Evolutionary conservation across 1,140 invertebrate species (phyloP).

Genomic region (Bombus terrestris): DNA sequence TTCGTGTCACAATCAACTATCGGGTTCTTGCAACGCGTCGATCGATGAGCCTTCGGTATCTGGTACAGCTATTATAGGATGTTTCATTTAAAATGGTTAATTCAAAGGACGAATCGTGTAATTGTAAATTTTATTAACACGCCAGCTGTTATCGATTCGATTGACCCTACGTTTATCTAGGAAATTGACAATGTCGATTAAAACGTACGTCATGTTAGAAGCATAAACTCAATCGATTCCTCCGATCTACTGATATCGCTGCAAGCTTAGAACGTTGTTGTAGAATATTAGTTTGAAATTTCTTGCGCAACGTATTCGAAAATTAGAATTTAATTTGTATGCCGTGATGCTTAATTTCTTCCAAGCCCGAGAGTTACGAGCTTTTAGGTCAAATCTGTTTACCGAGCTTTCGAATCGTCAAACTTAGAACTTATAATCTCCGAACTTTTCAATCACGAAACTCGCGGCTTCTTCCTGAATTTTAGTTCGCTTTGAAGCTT

Average conservation of each 20-base stretch:
- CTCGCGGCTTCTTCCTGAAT: background rate
- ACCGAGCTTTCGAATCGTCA: background rate
- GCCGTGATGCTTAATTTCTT: background rate
- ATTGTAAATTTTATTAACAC: background rate
- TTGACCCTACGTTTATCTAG: background rate
- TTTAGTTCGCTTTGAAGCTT: background rate
- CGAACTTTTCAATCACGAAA: background rate
- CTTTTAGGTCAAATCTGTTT: background rate
- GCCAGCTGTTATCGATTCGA: background rate
- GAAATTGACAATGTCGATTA: background rate
- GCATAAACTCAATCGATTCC: background rate
- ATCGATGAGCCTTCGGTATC: background rate
- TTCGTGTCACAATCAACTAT: conserved; percentile 17
- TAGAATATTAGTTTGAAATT: background rate
- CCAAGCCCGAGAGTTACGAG: background rate
- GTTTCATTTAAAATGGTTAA: background rate
- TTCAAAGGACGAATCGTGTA: background rate
- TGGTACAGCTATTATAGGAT: too few relatives aligned
- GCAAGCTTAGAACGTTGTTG: background rate
- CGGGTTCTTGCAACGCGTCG: background rate
- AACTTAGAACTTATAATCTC: background rate
- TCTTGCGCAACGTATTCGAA: background rate
- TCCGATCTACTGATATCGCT: background rate
- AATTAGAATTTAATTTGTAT: background rate
- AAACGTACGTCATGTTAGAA: background rate